These are phyloP conservation scores for Taphrorychus bicolor DNA, from an alignment of 2,888 invertebrate genomes.

Conservation along the genomic window DNA sequence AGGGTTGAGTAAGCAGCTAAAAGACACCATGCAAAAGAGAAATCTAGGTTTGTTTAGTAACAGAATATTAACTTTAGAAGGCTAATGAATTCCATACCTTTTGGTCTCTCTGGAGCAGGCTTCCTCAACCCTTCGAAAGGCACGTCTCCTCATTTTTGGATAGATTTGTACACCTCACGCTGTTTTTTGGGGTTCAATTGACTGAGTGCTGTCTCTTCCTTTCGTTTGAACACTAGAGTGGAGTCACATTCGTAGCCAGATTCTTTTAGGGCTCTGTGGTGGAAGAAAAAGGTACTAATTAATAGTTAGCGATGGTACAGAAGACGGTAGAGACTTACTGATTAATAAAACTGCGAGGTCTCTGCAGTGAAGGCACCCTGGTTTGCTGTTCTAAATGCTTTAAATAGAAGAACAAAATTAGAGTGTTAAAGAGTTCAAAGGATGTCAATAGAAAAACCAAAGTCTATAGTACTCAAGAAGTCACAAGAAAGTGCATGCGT, in stretches of 20 bases:
- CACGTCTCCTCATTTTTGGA: slow-evolving; percentile 94
- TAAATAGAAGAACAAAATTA: slow-evolving; percentile 45
- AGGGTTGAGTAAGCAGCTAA: slow-evolving; percentile 41
- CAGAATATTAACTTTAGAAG: too few relatives aligned
- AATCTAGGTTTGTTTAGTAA: background rate
- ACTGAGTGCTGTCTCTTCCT: slow-evolving; percentile 69
- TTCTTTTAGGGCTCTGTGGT: slow-evolving; percentile 83
- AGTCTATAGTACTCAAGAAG: too few relatives aligned
- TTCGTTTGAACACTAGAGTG: slow-evolving; percentile 82
- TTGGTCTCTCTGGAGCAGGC: slow-evolving; percentile 83
- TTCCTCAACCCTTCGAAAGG: slow-evolving; percentile 92
- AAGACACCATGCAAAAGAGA: slow-evolving; percentile 35
- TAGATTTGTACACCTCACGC: slow-evolving; percentile 81
- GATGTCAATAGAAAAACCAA: too few relatives aligned
- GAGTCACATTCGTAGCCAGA: slow-evolving; percentile 93
- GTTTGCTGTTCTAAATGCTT: slow-evolving; percentile 78
- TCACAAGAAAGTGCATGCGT: too few relatives aligned
- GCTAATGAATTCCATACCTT: too few relatives aligned
- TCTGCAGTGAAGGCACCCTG: slow-evolving; percentile 63
- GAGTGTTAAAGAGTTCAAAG: background rate
- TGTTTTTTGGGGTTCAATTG: slow-evolving; percentile 84
- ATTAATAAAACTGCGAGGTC: slow-evolving; percentile 80
- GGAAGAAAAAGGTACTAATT: too few relatives aligned
- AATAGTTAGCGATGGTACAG: too few relatives aligned
- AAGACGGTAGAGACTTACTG: too few relatives aligned